Evolutionary conservation across 2,888 invertebrate genomes (phyloP), one percentile per base, ranked within the genome.

Genomic region (Lagria hirta): DNA sequence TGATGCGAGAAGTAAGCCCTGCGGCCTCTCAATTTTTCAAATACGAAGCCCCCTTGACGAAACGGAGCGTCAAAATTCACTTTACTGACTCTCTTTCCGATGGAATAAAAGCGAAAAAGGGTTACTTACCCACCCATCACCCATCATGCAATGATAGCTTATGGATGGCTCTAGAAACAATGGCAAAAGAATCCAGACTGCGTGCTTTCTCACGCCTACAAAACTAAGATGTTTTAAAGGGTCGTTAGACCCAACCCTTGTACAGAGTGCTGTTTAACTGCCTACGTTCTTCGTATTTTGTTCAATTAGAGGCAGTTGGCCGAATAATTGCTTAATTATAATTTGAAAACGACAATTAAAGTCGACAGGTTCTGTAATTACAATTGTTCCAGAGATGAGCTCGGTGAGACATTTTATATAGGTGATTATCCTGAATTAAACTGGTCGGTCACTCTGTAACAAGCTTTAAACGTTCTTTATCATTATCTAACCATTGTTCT

Each of bases 1-100:
- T 37, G 48, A 42, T 53, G 46, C 50, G 54, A 53, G 50, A 55
- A 54, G 41, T 41, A 55, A 55, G 43, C 57, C 60, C 61, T 48
- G 45, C 52, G 54, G 60, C 58, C 52, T 45, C 51, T 54, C 58
- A 58, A 61, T 60, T 61, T 61, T 60, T 60, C 60, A 55, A 57
- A 59, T 57, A 52, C 55, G 52, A 49, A 57, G 55, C 52, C 55
- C 32, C 26, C 30, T 24, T 44, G 57, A 56, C 51, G 57, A 61
- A 60, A 51, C 60, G 51, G 54, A 59, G 55, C 57, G 54, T 45
- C 53, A 53, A 60, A 60, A 63, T 62, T 57, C 55, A 58, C 57
- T 63, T 63, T 60, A 36, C 11, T 36, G 26, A 26, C 27, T 18
- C 14, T 20, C 26, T 28, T 21, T 16, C 29, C 29, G 8, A 17